A percentile compares a stretch with the other conserved stretches of the same genome.
phyloP scores from a whole-genome alignment of 2,113 vertebrate species.

The Fregata magnificens region DNA sequence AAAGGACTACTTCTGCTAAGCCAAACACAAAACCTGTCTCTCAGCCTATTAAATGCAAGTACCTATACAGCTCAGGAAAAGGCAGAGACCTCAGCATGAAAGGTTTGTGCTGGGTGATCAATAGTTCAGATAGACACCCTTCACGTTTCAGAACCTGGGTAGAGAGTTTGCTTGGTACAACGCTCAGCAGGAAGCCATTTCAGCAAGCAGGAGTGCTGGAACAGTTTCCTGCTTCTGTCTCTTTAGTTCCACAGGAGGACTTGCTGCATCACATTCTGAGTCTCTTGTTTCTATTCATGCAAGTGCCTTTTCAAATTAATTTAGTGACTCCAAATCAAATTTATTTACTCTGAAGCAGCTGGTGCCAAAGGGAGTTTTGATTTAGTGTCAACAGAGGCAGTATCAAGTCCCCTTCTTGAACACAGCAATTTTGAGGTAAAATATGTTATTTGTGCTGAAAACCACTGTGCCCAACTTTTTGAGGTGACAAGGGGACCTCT shows the following conservation, averaged over 20 bases:
- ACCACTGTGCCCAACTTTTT: background rate
- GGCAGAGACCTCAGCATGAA: background rate
- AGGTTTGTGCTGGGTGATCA: accelerated
- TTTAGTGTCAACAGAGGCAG: background rate
- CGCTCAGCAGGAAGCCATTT: accelerated
- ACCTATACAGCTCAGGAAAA: background rate
- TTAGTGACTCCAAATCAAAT: background rate
- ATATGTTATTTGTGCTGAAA: background rate
- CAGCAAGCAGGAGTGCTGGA: background rate
- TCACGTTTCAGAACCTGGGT: background rate
- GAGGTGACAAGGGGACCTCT: background rate
- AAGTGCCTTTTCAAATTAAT: background rate
- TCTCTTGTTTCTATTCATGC: background rate
- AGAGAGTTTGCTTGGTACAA: background rate
- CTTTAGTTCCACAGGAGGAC: background rate
- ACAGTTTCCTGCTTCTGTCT: background rate
- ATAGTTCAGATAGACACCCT: background rate
- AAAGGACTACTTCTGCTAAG: no score
- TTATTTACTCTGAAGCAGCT: background rate
- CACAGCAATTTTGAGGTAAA: background rate
- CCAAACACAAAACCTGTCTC: background rate
- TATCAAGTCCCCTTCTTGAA: background rate
- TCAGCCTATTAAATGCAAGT: background rate
- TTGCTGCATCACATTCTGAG: background rate
- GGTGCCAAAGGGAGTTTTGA: background rate